phyloP scores from a whole-genome alignment of 2,797 vertebrate species.

The Melanotaenia parkinsoni region DNA sequence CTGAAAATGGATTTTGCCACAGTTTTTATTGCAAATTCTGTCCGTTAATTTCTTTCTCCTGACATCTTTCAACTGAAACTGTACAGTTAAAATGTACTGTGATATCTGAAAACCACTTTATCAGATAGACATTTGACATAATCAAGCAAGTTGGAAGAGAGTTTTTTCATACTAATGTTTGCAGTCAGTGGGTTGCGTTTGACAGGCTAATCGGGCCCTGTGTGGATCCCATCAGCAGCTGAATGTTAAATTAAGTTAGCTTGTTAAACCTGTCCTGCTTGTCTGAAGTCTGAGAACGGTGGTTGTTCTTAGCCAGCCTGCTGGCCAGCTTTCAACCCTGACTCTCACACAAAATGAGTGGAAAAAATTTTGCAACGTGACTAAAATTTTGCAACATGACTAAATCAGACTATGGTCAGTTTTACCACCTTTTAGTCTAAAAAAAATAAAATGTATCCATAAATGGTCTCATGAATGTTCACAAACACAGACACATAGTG shows the following conservation, averaged over 20 bases:
- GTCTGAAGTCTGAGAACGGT: slow-evolving; percentile 47
- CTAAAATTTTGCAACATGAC: slow-evolving; percentile 2
- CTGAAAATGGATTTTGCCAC: no score
- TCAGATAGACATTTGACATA: slow-evolving; percentile 11
- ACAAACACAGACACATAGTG: not conserved
- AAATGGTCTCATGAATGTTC: not conserved
- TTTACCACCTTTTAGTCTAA: slow-evolving; percentile 3
- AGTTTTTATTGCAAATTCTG: no score
- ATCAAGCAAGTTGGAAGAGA: slow-evolving; percentile 5
- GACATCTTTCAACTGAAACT: not conserved
- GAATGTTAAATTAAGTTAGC: slow-evolving; percentile 76
- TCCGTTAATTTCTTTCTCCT: no score
- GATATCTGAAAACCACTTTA: not conserved
- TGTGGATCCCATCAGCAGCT: slow-evolving; percentile 73
- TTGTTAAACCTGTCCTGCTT: slow-evolving; percentile 67
- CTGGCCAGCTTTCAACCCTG: slow-evolving; percentile 21
- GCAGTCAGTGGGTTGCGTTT: slow-evolving; percentile 36
- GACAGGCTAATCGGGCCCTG: slow-evolving; percentile 67
- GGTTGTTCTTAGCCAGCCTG: slow-evolving; percentile 7
- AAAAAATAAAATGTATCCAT: slow-evolving; percentile 4
- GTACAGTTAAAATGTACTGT: not conserved
- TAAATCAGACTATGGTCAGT: slow-evolving; percentile 9
- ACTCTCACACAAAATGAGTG: slow-evolving; percentile 14
- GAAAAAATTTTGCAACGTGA: not conserved
- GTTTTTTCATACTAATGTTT: slow-evolving; percentile 19